Evolutionary conservation across 2,888 invertebrate species (phyloP), one percentile per base, ranked within the genome.

Genomic region (Pollenia labialis): DNA sequence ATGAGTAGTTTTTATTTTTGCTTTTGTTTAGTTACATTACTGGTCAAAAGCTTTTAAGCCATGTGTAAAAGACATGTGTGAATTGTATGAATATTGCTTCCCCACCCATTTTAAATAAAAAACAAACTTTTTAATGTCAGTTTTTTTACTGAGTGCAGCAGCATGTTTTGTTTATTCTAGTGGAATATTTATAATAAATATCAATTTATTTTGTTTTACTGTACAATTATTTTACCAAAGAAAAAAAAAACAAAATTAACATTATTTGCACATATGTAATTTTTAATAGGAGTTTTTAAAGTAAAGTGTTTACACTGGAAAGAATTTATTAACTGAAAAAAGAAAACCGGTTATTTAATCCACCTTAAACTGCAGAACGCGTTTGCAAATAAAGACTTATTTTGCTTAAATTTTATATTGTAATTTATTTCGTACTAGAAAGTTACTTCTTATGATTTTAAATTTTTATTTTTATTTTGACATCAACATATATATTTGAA

Each of bases 21-120:
- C 3, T 72, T 32, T 54, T 40, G 12, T 14, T 64, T 12, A 23
- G 3, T n/a, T 6, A 12, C 3, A 48, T 40, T 11, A 46, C 18
- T 40, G 8, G 40, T 4, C 10, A 40, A 60, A 32, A 40, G 23
- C 14, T 58, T 69, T 69, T 42, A 60, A 44, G 32, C 18, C 16
- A 42, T 23, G 71, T 66, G 10, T 50, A 52, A n/a, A 42, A n/a
- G 50, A 8, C 50, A 68, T 84, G 60, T 75, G 75, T 69, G 76
- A 69, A 54, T 76, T n/a, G 18, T 14, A 40, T 76, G 44, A 32
- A 66, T 72, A 46, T 12, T n/a, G 54, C 58, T 40, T 68, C 84
- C 72, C 83, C 87, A 84, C 87, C 84, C 83, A 77, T 81, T 87
- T 85, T 56, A 9, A 54, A 64, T 56, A 23, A 75, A 62, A 64